Evolutionary conservation across 92 coral and sea anemone genomes (phyloP), one percentile per base, ranked within the genome.

Genomic region (Epizoanthus illoricatus): DNA sequence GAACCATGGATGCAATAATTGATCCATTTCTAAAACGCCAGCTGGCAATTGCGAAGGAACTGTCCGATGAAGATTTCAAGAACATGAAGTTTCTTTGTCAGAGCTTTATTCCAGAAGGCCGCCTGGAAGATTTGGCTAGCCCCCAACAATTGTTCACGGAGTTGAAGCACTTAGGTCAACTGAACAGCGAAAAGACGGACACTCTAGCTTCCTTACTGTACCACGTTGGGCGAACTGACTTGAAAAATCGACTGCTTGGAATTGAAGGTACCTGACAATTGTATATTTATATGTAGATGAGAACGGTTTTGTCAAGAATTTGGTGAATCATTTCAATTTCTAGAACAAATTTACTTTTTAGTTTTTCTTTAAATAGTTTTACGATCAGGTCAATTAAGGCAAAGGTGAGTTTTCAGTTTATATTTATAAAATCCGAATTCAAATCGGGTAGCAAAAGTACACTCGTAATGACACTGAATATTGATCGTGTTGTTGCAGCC

Each of bases 71-170:
- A n/a, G 95, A 97, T 85, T 91, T 97, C 75, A 84, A 86, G 41
- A 94, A 92, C 76, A 80, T 97, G 91, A 97, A 93, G 83, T 96
- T 93, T 84, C 88, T 92, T 0, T 96, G 99, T 75, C 89, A 86
- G 42, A 97, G 91, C 33, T 73, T 80, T 18, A 62, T 96, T 64
- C 95, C 99, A 4, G 94, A 92, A 39, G 92, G 98, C 19, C 91
- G 87, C 23, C 64, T 96, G 41, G 99, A 96, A 76, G 84, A 75
- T 72, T 80, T 93, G 74, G 33, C 75, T 39, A 80, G 76, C 20
- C 91, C 99, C 5, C 90, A 85, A 19, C 90, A 96, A 54, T 90
- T 96, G 42, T 96, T 96, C 71, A 90, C 90, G 4, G 99, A 93
- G 74, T 87, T 96, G 10, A 89, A 89, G 21, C 99, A 90, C 78